Evolutionary conservation across 2,888 invertebrate genomes (phyloP).

Genomic region (Drosophila melanocephala): DNA sequence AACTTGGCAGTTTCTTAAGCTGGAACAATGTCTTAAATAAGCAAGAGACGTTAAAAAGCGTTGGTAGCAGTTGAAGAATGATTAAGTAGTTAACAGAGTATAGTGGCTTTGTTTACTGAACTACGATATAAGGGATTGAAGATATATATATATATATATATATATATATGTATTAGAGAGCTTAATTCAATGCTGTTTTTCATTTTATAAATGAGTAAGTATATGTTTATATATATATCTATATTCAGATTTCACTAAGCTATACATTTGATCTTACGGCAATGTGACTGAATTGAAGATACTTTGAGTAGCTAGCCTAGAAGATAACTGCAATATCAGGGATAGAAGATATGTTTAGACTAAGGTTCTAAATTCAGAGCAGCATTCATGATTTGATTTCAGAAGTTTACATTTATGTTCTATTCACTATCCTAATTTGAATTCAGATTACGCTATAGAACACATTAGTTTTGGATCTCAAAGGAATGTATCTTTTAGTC

Average conservation of each 20-base stretch:
- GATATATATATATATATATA: no score
- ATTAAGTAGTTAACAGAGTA: background rate
- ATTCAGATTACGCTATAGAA: background rate
- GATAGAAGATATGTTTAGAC: background rate
- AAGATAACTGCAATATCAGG: no score
- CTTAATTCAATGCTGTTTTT: background rate
- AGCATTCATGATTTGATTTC: background rate
- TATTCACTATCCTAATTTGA: background rate
- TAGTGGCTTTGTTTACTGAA: no score
- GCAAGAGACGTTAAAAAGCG: background rate
- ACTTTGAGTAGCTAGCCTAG: background rate
- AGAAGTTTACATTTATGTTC: background rate
- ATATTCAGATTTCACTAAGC: background rate
- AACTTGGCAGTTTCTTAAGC: slow-evolving; percentile 7
- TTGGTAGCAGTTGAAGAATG: background rate
- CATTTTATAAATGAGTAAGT: background rate
- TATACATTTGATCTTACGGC: background rate
- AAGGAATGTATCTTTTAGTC: background rate
- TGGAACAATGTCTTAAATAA: background rate
- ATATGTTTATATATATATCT: no score
- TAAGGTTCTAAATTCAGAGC: background rate
- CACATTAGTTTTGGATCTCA: background rate
- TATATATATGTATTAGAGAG: background rate
- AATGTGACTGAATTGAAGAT: background rate
- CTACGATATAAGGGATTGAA: background rate